Evolutionary conservation across 2,113 vertebrate genomes (phyloP).

Genomic region (Callopanchax toddi): DNA sequence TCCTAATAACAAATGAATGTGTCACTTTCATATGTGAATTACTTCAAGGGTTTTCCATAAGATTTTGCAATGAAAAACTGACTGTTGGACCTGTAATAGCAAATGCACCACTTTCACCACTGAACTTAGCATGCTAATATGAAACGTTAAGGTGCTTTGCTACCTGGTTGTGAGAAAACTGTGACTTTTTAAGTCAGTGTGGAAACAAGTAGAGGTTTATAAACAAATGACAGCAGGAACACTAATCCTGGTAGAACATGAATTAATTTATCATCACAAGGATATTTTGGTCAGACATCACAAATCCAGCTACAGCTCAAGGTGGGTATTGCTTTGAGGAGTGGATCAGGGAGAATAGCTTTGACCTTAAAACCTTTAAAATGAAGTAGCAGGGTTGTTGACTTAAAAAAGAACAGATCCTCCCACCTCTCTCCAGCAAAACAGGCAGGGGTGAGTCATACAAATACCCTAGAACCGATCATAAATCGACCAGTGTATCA

Average conservation of each 20-base stretch:
- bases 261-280: not conserved
- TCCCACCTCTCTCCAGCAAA: not conserved
- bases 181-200: not conserved
- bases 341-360: not conserved
- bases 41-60: not conserved
- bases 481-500: too few relatives aligned
- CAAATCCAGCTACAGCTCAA: not conserved
- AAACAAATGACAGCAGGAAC: not conserved
- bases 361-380: not conserved
- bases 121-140: too few relatives aligned
- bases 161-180: not conserved
- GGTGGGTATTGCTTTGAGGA: not conserved
- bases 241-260: not conserved
- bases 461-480: not conserved
- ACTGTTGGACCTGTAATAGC: too few relatives aligned
- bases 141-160: not conserved
- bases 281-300: not conserved
- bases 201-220: not conserved
- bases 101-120: not conserved
- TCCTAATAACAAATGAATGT: not conserved
- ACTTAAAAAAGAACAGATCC: too few relatives aligned
- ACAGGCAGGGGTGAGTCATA: not conserved
- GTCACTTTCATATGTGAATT: constrained; percentile 4
- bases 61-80: not conserved
- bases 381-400: not conserved